Conservation (phyloP, 53 echinoderm and acorn worm genomes). For the Paelopatides confundens region DNA sequence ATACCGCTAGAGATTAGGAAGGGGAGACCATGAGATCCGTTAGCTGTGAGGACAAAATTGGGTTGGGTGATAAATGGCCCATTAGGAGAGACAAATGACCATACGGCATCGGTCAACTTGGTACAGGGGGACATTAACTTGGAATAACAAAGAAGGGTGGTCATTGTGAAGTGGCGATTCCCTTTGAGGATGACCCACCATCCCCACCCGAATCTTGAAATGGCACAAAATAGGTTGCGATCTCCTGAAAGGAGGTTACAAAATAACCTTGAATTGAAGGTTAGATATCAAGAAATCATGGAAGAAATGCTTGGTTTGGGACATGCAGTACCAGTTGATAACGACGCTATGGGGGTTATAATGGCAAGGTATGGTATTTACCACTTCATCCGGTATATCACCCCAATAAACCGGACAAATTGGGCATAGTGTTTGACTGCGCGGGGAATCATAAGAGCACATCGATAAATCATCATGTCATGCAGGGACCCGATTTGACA, state of each 20-base stretch:
- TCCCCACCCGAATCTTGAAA: neutral
- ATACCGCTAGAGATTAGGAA: too few species aligned
- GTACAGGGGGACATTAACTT: neutral
- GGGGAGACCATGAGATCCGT: too few species aligned
- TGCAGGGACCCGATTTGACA: constrained; percentile 52
- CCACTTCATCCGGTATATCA: too few species aligned
- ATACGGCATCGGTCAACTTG: too few species aligned
- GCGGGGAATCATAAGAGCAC: neutral
- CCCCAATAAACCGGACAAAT: constrained; percentile 42
- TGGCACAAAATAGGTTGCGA: neutral
- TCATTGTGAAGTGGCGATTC: too few species aligned
- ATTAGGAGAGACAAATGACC: too few species aligned
- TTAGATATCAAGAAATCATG: too few species aligned
- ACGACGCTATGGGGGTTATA: neutral
- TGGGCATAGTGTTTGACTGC: constrained; percentile 37
- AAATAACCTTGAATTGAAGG: neutral
- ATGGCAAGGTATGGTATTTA: too few species aligned
- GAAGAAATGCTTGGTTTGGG: constrained; percentile 2
- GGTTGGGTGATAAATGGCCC: too few species aligned
- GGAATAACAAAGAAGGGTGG: constrained; percentile 13
- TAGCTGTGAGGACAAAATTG: constrained; percentile 54
- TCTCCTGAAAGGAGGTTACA: neutral
- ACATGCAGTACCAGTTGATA: constrained; percentile 23
- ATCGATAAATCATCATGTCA: constrained; percentile 39
- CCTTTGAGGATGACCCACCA: neutral